Conservation (phyloP, 2,113 vertebrate genomes). For the Columba livia region DNA sequence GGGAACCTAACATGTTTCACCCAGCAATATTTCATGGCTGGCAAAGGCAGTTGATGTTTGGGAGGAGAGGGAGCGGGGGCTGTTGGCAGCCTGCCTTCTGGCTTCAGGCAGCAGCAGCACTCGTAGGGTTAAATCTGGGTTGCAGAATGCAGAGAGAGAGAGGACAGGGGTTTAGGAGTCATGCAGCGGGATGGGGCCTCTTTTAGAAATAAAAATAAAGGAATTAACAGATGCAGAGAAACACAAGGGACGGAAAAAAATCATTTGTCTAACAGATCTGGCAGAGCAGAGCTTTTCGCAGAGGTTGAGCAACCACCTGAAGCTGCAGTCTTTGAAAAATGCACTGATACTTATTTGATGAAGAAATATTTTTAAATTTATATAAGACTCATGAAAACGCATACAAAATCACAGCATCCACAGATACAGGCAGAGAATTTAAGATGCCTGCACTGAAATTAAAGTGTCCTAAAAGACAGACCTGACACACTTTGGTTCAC, state of each 20-base stretch:
- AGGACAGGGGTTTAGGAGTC: not conserved
- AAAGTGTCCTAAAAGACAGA: not conserved
- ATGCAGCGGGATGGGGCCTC: not conserved
- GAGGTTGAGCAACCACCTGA: not conserved
- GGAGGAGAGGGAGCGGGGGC: not conserved
- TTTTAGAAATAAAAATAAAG: conserved; percentile 27
- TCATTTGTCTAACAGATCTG: not conserved
- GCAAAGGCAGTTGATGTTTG: not conserved
- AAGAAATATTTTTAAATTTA: conserved; percentile 1
- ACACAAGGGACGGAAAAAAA: not conserved
- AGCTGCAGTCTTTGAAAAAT: conserved; percentile 1
- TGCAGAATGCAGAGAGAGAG: not conserved
- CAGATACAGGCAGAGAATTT: not conserved
- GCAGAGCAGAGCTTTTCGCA: not conserved
- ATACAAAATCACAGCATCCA: not conserved
- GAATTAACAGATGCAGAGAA: conserved; percentile 7
- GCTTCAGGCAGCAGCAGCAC: not conserved
- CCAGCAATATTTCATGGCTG: not conserved
- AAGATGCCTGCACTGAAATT: not conserved
- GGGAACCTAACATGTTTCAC: not conserved
- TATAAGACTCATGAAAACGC: not conserved
- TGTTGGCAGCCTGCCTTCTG: not conserved
- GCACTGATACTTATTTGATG: not conserved
- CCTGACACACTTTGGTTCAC: not conserved
- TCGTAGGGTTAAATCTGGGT: not conserved